These are phyloP conservation scores for Aphrophora alni DNA, from an alignment of 2,888 invertebrate species.

Conservation along the genomic window DNA sequence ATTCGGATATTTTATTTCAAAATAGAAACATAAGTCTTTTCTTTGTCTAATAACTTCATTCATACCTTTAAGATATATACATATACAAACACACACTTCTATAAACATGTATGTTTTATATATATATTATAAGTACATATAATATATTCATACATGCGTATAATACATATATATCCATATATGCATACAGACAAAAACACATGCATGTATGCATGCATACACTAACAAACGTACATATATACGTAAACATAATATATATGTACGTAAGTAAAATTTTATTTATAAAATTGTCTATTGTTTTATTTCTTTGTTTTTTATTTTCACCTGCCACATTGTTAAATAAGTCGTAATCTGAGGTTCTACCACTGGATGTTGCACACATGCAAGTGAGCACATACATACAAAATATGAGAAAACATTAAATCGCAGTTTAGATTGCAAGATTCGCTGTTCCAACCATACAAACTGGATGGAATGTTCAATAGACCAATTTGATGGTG, in stretches of 20 bases:
- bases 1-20: not conserved
- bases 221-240: not conserved
- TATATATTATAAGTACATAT: constrained; percentile 2
- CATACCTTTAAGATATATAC: not conserved
- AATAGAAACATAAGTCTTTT: constrained; percentile 6
- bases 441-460: constrained; percentile 9
- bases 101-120: constrained; percentile 9
- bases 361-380: not conserved
- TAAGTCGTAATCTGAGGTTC: not conserved
- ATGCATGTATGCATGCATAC: constrained; percentile 6
- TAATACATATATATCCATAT: constrained; percentile 1
- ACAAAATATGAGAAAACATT: not conserved
- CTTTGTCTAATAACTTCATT: not conserved
- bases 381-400: constrained; percentile 3
- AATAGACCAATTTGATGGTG: not conserved
- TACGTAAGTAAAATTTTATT: not conserved
- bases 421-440: not conserved
- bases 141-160: not conserved
- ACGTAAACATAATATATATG: not conserved
- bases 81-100: not conserved
- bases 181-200: not conserved
- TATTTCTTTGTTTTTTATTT: not conserved
- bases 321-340: not conserved
- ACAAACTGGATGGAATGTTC: constrained; percentile 2
- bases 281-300: constrained; percentile 9